Conservation (phyloP, 2,888 invertebrate species). For the Epiperipatus broadwayi region DNA sequence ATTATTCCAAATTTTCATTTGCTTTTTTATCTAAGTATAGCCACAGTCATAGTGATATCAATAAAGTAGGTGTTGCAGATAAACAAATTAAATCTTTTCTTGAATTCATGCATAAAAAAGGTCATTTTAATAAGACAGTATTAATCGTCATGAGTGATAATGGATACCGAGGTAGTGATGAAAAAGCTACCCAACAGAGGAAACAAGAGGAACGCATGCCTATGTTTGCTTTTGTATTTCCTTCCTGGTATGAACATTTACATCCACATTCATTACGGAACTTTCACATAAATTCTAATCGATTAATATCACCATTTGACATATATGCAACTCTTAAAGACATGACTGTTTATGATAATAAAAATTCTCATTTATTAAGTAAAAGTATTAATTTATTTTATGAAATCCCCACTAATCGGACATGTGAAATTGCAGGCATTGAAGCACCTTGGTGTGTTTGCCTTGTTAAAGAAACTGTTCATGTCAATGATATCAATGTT, state of each 20-base stretch:
- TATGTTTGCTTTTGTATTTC: slow-evolving; percentile 58
- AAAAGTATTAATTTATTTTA: slow-evolving; percentile 25
- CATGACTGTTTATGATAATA: slow-evolving; percentile 33
- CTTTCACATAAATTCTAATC: slow-evolving; percentile 39
- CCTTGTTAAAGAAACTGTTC: slow-evolving; percentile 53
- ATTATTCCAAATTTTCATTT: slow-evolving; percentile 57
- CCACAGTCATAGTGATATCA: slow-evolving; percentile 59
- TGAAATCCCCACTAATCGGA: slow-evolving; percentile 39
- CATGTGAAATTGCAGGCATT: slow-evolving; percentile 68
- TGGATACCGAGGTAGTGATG: slow-evolving; percentile 61
- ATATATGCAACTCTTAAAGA: slow-evolving; percentile 57
- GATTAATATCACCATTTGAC: slow-evolving; percentile 70
- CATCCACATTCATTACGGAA: slow-evolving; percentile 42
- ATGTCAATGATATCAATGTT: slow-evolving; percentile 33
- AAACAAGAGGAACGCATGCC: slow-evolving; percentile 79
- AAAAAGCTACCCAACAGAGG: slow-evolving; percentile 68
- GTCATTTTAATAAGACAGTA: slow-evolving; percentile 54
- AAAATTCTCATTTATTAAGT: slow-evolving; percentile 17
- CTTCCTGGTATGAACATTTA: slow-evolving; percentile 42
- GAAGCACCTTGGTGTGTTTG: slow-evolving; percentile 94
- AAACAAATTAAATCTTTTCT: slow-evolving; percentile 41
- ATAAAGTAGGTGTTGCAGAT: slow-evolving; percentile 48
- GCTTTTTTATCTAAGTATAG: slow-evolving; percentile 73
- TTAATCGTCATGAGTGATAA: slow-evolving; percentile 83
- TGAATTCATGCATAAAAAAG: slow-evolving; percentile 38